These are phyloP conservation scores for Sebastes schlegelii DNA, from an alignment of 2,113 vertebrate species.

Conservation along the genomic window DNA sequence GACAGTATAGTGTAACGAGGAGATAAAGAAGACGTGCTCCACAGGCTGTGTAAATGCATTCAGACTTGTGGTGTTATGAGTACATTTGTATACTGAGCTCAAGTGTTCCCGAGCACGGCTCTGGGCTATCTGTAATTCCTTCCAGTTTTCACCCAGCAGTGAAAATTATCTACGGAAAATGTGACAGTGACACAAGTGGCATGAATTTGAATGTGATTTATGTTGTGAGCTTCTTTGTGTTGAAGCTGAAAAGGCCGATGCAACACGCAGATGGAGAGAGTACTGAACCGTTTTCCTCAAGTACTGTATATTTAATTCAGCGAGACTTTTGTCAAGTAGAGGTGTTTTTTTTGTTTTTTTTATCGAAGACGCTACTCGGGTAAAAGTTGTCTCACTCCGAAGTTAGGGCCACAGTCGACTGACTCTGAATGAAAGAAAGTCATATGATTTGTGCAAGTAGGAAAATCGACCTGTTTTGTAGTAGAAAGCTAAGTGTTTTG, in stretches of 20 bases:
- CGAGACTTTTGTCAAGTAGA: slow-evolving; percentile 54
- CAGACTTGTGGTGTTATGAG: background rate
- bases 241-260: slow-evolving; percentile 44
- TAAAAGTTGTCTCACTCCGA: background rate
- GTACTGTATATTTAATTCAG: slow-evolving; percentile 58
- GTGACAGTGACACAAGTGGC: slow-evolving; percentile 66
- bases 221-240: slow-evolving; percentile 56
- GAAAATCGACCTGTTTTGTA: slow-evolving; percentile 7
- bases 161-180: slow-evolving; percentile 63
- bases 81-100: slow-evolving; percentile 27
- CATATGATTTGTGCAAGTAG: background rate
- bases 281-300: slow-evolving; percentile 45
- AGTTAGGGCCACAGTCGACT: background rate
- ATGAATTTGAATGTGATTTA: slow-evolving; percentile 59
- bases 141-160: slow-evolving; percentile 45
- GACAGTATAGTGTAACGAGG: background rate
- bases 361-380: background rate
- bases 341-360: background rate
- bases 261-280: slow-evolving; percentile 42
- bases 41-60: slow-evolving; percentile 6
- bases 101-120: slow-evolving; percentile 18
- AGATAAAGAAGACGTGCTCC: background rate
- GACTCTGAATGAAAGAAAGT: background rate
- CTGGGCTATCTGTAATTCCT: slow-evolving; percentile 35
- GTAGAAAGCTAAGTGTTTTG: background rate